Percentiles rank a stretch among this genome's conserved stretches.
Conservation (phyloP, 2,797 vertebrate species). For the Hybognathus amarus region DNA sequence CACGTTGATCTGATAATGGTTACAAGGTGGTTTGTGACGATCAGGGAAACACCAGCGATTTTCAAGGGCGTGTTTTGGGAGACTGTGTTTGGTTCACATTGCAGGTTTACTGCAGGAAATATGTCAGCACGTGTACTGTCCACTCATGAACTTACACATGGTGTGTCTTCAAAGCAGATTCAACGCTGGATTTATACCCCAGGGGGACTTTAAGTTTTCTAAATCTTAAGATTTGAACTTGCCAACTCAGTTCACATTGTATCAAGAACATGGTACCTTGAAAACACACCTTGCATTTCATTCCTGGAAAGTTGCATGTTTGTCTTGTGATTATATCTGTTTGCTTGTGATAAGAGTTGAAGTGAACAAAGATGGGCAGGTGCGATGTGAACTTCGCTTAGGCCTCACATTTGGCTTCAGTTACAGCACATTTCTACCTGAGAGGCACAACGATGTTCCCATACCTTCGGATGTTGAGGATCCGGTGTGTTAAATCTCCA, state of each 20-base stretch:
- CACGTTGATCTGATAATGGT: no score
- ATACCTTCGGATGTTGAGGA: neutral
- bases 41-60: no score
- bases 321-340: neutral
- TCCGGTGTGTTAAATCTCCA: constrained; percentile 18
- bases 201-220: no score
- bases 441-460: neutral
- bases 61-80: no score
- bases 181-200: no score
- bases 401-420: constrained; percentile 20
- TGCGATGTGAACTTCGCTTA: constrained; percentile 13
- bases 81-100: no score
- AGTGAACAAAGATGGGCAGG: neutral
- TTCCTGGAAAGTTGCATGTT: neutral
- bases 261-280: neutral
- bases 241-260: neutral
- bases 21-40: no score
- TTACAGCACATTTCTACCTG: neutral
- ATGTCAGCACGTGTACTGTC: no score
- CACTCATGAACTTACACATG: no score
- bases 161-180: no score
- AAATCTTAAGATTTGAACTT: no score
- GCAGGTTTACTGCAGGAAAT: no score
- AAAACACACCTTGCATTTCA: neutral
- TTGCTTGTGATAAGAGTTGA: neutral